These are phyloP conservation scores for Carabus problematicus DNA, from an alignment of 2,888 invertebrate species.

Conservation along the genomic window DNA sequence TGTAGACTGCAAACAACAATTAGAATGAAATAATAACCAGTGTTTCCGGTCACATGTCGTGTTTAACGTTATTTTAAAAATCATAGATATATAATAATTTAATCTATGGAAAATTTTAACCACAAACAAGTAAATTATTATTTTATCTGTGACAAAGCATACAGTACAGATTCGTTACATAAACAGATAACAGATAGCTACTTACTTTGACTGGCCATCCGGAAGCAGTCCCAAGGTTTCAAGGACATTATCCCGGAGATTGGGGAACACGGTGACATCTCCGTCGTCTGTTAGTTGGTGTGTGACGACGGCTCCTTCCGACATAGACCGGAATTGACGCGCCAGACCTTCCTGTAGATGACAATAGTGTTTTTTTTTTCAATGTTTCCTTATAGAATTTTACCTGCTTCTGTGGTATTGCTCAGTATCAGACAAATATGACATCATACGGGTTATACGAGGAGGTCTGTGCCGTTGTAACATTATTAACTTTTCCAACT, in stretches of 20 bases:
- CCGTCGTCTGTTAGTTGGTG: slow-evolving; percentile 45
- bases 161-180: not conserved
- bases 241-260: slow-evolving; percentile 59
- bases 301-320: slow-evolving; percentile 51
- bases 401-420: not conserved
- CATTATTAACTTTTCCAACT: too few species aligned
- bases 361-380: not conserved
- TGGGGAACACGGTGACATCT: slow-evolving; percentile 57
- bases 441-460: too few species aligned
- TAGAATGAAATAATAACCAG: too few species aligned
- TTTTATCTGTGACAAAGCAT: not conserved
- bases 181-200: too few species aligned
- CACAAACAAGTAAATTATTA: not conserved
- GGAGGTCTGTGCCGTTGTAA: too few species aligned
- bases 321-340: slow-evolving; percentile 54
- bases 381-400: not conserved
- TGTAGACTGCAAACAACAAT: too few species aligned
- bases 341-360: slow-evolving; percentile 48
- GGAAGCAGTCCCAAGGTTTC: slow-evolving; percentile 58
- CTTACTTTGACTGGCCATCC: slow-evolving; percentile 49
- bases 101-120: too few species aligned
- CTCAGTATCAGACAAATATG: not conserved
- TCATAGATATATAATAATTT: too few species aligned
- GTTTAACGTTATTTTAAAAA: too few species aligned
- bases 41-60: too few species aligned